Base-by-base conservation (phyloP, 2,888 invertebrate species). In the Cantharis rufa region DNA sequence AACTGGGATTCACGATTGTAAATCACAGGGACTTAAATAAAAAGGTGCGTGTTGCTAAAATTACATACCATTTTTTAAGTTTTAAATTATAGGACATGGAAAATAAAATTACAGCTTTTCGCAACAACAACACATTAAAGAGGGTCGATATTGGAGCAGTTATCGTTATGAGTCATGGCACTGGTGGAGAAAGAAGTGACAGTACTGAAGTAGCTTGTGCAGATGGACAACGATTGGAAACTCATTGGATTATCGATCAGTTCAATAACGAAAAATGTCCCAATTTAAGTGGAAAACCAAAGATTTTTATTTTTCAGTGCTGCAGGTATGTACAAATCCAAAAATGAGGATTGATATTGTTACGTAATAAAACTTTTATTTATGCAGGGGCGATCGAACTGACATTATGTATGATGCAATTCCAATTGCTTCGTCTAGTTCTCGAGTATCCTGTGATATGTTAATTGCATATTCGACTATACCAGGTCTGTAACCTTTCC, bases 281-380 rank as follows among this genome's bases (percentile, higher is more conserved):
- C 0, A 84, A 86, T 72, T 88, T 94, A 77, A 82, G 85, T 10
- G 88, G 90, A 72, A 91, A 93, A 83, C 94, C 94, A 18, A 94
- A 94, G 88, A 91, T 94, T 74, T 92, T 94, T 84, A 90, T 94
- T 76, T 93, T 94, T 84, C 94, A 94, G 84, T 91, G 91, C 80
- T 94, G 94, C 87, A 90, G 93, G 92, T 89, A 84, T 85, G 84
- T 82, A 2, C 16, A 18, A 18, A 63, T 16, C 63, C 10, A 63
- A 63, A 18, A 63, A 3, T 16, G 7, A 18, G 11, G 7, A 16
- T 18, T 15, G 13, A 16, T 1, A 15, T 15, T 16, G 10, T 10
- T 0, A 1, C 1, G 16, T 16, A 18, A 18, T 15, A 16, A 63
- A 13, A 63, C 7, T 21, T 73, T 62, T 32, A 69, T 63, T 68